Percentiles rank a stretch among this genome's conserved stretches.
Evolutionary conservation across 1,140 invertebrate genomes (phyloP).

Genomic region (Drosophila takahashii): DNA sequence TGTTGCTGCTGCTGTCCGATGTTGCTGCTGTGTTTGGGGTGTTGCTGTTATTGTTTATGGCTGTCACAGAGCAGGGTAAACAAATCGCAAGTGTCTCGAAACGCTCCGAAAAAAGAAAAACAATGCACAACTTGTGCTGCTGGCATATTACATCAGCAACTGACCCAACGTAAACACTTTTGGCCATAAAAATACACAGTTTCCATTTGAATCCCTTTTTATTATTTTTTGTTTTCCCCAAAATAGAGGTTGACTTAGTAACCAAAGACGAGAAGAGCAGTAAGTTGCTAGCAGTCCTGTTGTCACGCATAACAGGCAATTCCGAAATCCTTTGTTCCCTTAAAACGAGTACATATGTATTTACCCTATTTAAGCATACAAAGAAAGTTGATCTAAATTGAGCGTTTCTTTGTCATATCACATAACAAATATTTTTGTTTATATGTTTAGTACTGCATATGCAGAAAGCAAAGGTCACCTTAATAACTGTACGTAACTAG

Average conservation of each 20-base stretch:
- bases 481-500: not conserved
- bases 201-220: constrained; percentile 9
- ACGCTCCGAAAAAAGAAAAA: constrained; percentile 40
- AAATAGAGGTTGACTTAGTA: constrained; percentile 17
- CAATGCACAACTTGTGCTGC: constrained; percentile 52
- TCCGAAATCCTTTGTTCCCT: constrained; percentile 6
- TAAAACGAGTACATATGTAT: not conserved
- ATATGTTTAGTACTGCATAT: not conserved
- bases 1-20: constrained; percentile 23
- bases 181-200: constrained; percentile 15
- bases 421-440: not conserved
- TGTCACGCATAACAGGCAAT: constrained; percentile 6
- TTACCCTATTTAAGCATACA: not conserved
- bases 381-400: not conserved
- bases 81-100: constrained; percentile 64
- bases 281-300: not conserved
- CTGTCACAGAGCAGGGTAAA: constrained; percentile 56
- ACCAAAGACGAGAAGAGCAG: not conserved
- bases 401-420: not conserved
- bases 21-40: constrained; percentile 40
- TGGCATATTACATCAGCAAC: constrained; percentile 61
- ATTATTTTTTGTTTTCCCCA: constrained; percentile 17
- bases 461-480: not conserved
- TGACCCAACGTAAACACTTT: constrained; percentile 26
- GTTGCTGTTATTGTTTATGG: constrained; percentile 59